A percentile compares a stretch with the other conserved stretches of the same genome.
phyloP scores from a whole-genome alignment of 2,113 vertebrate species.

The Cyprichromis sp. region DNA sequence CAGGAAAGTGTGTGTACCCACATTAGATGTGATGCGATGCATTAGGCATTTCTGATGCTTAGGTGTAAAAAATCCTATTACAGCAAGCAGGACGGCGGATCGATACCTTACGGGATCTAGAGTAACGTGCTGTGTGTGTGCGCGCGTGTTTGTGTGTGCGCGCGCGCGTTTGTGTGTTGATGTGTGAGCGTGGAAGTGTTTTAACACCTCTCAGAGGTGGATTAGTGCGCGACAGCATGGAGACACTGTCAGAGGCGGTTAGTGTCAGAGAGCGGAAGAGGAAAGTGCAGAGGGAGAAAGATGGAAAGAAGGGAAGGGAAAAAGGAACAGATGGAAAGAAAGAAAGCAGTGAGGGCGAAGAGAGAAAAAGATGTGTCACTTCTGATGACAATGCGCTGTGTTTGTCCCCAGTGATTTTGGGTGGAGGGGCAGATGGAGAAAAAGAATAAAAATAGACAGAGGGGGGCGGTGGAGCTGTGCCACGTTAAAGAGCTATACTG shows the following conservation, averaged over 20 bases:
- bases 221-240: constrained; percentile 82
- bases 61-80: constrained; percentile 79
- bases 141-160: constrained; percentile 27
- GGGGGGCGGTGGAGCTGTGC: neutral
- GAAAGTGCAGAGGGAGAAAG: neutral
- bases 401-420: neutral
- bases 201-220: constrained; percentile 81
- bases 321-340: neutral
- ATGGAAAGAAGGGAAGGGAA: neutral
- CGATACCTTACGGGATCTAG: constrained; percentile 78
- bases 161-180: constrained; percentile 21
- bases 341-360: neutral
- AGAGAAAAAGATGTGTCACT: constrained; percentile 5
- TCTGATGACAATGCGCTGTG: neutral
- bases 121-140: constrained; percentile 54
- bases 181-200: constrained; percentile 69
- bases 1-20: neutral
- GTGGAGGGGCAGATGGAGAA: neutral
- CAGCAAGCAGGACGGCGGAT: constrained; percentile 51
- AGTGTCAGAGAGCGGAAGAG: constrained; percentile 59
- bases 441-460: neutral
- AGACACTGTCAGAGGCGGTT: constrained; percentile 78
- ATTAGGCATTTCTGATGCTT: constrained; percentile 54
- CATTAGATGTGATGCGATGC: constrained; percentile 39
- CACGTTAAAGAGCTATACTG: neutral